Conservation (phyloP, 2,888 invertebrate species). For the Andrena trimmerana region DNA sequence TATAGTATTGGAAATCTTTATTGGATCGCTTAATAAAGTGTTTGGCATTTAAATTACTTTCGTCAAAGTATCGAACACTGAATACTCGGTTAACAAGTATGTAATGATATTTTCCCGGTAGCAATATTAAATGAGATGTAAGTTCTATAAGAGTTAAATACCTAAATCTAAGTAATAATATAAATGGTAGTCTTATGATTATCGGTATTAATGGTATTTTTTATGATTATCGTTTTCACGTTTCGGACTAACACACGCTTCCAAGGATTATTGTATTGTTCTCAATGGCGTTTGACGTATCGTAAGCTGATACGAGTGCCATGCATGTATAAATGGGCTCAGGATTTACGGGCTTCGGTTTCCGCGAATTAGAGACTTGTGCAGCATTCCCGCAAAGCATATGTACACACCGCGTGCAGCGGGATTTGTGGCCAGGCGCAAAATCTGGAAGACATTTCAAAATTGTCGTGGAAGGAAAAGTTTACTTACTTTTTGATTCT, state of each 20-base stretch:
- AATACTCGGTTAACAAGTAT: too few relatives aligned
- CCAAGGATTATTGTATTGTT: background rate
- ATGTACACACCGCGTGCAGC: background rate
- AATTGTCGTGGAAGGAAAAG: background rate
- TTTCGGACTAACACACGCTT: background rate
- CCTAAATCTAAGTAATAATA: too few relatives aligned
- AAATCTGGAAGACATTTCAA: background rate
- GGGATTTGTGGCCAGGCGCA: background rate
- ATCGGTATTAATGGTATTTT: too few relatives aligned
- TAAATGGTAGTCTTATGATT: too few relatives aligned
- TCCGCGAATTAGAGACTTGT: slow-evolving; percentile 4
- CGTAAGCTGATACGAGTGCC: background rate
- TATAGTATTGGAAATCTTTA: too few relatives aligned
- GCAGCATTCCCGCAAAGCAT: background rate
- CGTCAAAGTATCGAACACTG: too few relatives aligned
- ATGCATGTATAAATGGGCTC: background rate
- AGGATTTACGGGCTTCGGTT: slow-evolving; percentile 6
- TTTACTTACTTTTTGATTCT: background rate
- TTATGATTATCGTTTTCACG: background rate
- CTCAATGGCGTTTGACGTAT: background rate
- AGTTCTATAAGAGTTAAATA: too few relatives aligned
- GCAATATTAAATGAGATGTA: too few relatives aligned
- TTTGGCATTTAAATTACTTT: too few relatives aligned
- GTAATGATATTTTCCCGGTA: too few relatives aligned
- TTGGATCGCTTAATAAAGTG: too few relatives aligned